phyloP scores from a whole-genome alignment of 23 tunicate species.

The Ascidia mentula region DNA sequence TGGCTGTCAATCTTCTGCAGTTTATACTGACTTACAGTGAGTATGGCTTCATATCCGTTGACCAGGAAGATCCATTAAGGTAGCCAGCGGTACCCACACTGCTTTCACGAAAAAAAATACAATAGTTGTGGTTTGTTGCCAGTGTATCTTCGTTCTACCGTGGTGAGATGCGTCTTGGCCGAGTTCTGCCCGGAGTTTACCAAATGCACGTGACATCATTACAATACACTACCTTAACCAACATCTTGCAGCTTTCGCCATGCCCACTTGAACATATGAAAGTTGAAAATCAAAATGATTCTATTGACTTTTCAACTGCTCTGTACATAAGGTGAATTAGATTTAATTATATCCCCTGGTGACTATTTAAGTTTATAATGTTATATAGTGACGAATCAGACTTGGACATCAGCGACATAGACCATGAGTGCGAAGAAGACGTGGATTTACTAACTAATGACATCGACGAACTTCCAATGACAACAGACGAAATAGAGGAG shows the following conservation, averaged over 20 bases:
- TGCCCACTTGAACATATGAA: constrained; percentile 9
- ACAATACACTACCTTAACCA: constrained; percentile 44
- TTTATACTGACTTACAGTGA: constrained; percentile 39
- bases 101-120: too few species aligned
- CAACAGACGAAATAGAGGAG: constrained; percentile 24
- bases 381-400: constrained; percentile 10
- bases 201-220: constrained; percentile 54
- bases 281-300: constrained; percentile 1
- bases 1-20: constrained; percentile 41
- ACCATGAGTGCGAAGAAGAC: not conserved
- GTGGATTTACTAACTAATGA: not conserved
- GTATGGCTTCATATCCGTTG: constrained; percentile 31
- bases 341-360: not conserved
- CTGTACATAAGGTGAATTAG: not conserved
- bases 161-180: constrained; percentile 55
- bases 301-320: not conserved
- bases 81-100: too few species aligned
- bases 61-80: constrained; percentile 48
- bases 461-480: constrained; percentile 3
- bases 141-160: constrained; percentile 52
- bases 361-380: too few species aligned
- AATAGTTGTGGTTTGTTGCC: not conserved
- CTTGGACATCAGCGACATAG: not conserved
- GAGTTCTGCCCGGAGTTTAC: constrained; percentile 31
- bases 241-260: constrained; percentile 13